Conservation (phyloP, 2,888 invertebrate genomes). For the Drosophila neonasuta region DNA sequence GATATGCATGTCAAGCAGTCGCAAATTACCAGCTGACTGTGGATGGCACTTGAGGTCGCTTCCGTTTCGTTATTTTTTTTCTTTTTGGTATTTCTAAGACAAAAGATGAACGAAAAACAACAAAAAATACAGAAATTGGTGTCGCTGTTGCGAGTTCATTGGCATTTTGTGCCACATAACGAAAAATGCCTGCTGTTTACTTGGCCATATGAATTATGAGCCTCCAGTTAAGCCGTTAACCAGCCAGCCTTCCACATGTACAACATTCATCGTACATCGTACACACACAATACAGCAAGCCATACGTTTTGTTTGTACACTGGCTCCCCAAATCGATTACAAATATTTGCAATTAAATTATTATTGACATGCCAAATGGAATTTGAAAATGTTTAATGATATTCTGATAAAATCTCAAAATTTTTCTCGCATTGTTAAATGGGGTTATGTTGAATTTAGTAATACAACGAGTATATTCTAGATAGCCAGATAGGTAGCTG, state of each 20-base stretch:
- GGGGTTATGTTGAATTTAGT: background rate
- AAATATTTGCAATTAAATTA: slow-evolving; percentile 28
- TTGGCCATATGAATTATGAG: slow-evolving; percentile 62
- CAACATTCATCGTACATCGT: too few species aligned
- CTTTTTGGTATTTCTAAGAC: slow-evolving; percentile 45
- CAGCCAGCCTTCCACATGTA: slow-evolving; percentile 38
- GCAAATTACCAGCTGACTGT: slow-evolving; percentile 64
- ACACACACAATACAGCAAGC: background rate
- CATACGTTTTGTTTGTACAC: slow-evolving; percentile 6
- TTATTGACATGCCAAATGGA: slow-evolving; percentile 9
- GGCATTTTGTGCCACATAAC: slow-evolving; percentile 74
- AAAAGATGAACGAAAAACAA: slow-evolving; percentile 8
- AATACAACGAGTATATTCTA: background rate
- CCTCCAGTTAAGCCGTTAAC: slow-evolving; percentile 49
- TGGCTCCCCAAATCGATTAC: slow-evolving; percentile 21
- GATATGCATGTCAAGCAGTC: slow-evolving; percentile 72
- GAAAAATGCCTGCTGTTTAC: slow-evolving; percentile 57
- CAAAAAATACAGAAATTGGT: slow-evolving; percentile 30
- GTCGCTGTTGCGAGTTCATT: slow-evolving; percentile 57
- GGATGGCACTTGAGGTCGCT: slow-evolving; percentile 65
- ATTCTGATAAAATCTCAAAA: slow-evolving; percentile 13
- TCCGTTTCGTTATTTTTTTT: slow-evolving; percentile 52
- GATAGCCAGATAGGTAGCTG: too few species aligned
- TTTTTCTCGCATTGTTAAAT: slow-evolving; percentile 2
- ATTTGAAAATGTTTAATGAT: slow-evolving; percentile 17